Evolutionary conservation across 1,140 invertebrate species (phyloP), one percentile per base, ranked within the genome.

Genomic region (Lutraria rhynchaena): DNA sequence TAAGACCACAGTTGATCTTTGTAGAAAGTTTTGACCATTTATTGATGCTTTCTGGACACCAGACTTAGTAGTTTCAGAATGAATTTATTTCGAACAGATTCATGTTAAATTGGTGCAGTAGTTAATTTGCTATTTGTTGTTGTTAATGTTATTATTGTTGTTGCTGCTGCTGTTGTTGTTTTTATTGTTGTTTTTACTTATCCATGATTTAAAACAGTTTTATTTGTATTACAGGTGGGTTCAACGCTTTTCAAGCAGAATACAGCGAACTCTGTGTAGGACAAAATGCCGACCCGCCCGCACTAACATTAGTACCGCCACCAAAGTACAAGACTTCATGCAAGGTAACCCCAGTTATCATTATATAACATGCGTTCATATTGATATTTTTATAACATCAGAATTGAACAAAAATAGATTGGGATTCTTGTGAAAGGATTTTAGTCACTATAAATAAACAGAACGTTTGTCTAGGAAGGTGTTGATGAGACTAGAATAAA

Each of bases 151-250:
- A 19, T 11, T 49, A 19, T 49, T 49, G 44, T 49, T 49, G 19
- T 49, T 49, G 19, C 19, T 49, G 19, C 19, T 49, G 44, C 19
- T 49, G 19, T 49, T 49, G 19, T 49, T 49, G 19, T 49, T 49
- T 9, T 49, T 49, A 49, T 49, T 49, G 19, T 49, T 49, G 19
- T 49, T 49, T 11, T 49, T 49, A 49, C 19, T 49, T 11, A 11
- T 19, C 11, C 19, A 11, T 9, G 44, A 49, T 49, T 11, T 11
- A 49, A 49, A 11, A n/a, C n/a, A n/a, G n/a, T n/a, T n/a, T n/a
- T n/a, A n/a, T n/a, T n/a, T n/a, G 4, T 46, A 15, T 81, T 81
- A 29, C 77, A 81, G 77, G 77, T 13, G 77, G 77, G 35, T 81
- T 71, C 55, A 58, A 70, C 19, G 17, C 27, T 17, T 81, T 81